Evolutionary conservation across 2,113 vertebrate species (phyloP).

Genomic region (Craseonycteris thonglongyai): DNA sequence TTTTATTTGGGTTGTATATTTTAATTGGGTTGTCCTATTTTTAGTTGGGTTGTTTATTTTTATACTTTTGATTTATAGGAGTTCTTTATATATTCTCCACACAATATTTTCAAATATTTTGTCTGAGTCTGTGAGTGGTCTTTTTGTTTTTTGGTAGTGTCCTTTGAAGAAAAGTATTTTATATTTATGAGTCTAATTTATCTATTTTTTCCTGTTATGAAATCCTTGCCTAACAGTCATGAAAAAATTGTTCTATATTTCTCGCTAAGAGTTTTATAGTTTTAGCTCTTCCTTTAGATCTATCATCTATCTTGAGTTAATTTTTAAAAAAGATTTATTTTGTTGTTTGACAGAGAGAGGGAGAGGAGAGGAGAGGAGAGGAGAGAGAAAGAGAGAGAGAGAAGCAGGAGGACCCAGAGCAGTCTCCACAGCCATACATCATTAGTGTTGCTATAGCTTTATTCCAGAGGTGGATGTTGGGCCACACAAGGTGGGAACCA

Average conservation of each 20-base stretch:
- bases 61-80: neutral
- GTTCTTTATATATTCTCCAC: neutral
- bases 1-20: no score
- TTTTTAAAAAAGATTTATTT: no score
- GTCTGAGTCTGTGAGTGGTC: neutral
- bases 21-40: no score
- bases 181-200: neutral
- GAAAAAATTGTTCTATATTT: neutral
- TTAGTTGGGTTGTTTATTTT: neutral
- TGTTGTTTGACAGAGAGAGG: no score
- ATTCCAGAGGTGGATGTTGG: no score
- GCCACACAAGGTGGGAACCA: no score
- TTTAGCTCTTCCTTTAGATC: neutral
- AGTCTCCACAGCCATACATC: no score
- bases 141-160: neutral
- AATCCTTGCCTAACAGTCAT: neutral
- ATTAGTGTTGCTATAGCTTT: no score
- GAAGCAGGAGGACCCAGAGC: no score
- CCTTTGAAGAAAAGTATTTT: neutral
- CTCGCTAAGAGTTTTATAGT: neutral
- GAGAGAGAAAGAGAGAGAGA: no score
- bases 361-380: no score
- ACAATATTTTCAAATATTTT: neutral
- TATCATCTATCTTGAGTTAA: neutral
- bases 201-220: neutral